These are phyloP conservation scores for Polietes domitor DNA, from an alignment of 2,888 invertebrate species.

Conservation along the genomic window DNA sequence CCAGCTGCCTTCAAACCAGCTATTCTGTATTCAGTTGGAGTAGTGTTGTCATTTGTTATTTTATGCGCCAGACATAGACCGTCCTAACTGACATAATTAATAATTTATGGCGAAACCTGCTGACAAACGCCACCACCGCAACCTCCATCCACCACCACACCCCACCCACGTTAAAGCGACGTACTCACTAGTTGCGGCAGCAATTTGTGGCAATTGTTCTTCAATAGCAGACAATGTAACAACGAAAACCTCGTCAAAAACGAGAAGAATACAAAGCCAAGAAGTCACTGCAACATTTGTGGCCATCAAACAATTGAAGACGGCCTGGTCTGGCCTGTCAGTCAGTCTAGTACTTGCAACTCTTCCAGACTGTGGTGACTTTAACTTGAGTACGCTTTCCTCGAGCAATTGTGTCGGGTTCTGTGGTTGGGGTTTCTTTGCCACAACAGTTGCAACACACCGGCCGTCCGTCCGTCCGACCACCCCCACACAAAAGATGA, in stretches of 20 bases:
- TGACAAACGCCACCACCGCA: slow-evolving; percentile 11
- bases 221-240: background rate
- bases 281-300: background rate
- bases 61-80: background rate
- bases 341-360: background rate
- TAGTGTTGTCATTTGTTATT: too few species aligned
- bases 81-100: slow-evolving; percentile 33
- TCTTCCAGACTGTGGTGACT: background rate
- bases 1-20: too few species aligned
- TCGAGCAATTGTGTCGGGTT: background rate
- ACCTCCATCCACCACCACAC: background rate
- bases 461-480: background rate
- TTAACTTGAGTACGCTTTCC: too few species aligned
- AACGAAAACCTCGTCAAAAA: background rate
- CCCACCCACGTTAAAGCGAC: background rate
- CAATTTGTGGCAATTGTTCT: slow-evolving; percentile 22
- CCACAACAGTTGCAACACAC: too few species aligned
- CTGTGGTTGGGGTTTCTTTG: background rate
- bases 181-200: background rate
- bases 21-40: too few species aligned
- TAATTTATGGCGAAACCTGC: slow-evolving; percentile 37
- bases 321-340: background rate
- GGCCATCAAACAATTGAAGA: background rate
- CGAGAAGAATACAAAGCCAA: background rate
- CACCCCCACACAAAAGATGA: background rate